Base-by-base conservation (phyloP, 2,797 vertebrate species). In the Sylvilagus floridanus region DNA sequence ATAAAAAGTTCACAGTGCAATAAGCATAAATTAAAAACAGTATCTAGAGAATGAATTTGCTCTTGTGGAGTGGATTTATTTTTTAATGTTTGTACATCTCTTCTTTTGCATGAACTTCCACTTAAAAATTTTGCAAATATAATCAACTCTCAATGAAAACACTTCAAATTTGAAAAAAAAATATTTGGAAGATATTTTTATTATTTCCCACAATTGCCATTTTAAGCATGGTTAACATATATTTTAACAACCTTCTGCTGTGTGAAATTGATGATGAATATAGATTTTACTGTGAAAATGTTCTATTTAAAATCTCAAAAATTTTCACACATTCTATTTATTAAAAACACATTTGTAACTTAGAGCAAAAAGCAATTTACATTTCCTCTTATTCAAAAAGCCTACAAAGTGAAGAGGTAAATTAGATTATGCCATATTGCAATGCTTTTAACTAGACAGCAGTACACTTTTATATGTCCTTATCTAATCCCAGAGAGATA, bases 261-360 rank as follows among this genome's bases (percentile, higher is more conserved):
- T 96, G 91, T 75, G 77, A 96, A 96, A 88, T 9, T 78, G 77
- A 84, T 94, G 94, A 94, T 84, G 47, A 95, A 50, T 95, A 65
- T 96, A 95, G 60, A 82, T 87, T 95, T 97, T 84, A 50, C 81
- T 94, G 93, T 94, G 72, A 96, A 97, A 95, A 91, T 57, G 13
- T 90, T 95, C 63, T 91, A 82, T 96, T 96, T 96, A 94, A 96
- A 91, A 93, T 26, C 28, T 11, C 57, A 13, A 50, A 88, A 71
- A 50, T 1, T 95, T 93, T 93, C 57, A 96, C 95, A 96, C 84
- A 79, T 95, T 88, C 10, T 71, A 63, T 82, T 95, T 96, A 95
- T 95, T 95, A 94, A 92, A 77, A 78, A 4, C 19, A 52, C 81
- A 94, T 92, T 90, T 89, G 12, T 88, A 95, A 66, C 79, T 95